Evolutionary conservation across 1,140 invertebrate species (phyloP).

Genomic region (Drosophila repleta): DNA sequence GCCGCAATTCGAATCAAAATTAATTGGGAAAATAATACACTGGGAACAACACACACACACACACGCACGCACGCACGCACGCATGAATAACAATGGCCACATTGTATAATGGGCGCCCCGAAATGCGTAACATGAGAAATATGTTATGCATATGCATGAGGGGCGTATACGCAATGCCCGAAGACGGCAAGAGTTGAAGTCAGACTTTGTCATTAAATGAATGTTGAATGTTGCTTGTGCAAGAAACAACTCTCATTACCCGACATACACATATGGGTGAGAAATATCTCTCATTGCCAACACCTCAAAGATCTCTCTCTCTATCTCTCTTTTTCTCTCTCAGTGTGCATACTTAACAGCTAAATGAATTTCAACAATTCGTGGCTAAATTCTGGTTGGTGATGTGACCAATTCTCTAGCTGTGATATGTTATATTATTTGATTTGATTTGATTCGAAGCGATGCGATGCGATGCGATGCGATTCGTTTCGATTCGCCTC

Average conservation of each 20-base stretch:
- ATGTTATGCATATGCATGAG: neutral
- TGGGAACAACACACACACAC: neutral
- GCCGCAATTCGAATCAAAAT: slow-evolving; percentile 64
- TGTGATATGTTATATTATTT: slow-evolving; percentile 5
- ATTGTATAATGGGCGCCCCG: slow-evolving; percentile 46
- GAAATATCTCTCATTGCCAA: slow-evolving; percentile 1
- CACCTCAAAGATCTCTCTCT: slow-evolving; percentile 15
- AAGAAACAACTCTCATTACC: no score
- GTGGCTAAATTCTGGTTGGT: neutral
- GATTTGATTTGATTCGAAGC: neutral
- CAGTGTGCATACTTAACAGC: no score
- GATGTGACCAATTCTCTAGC: slow-evolving; percentile 1
- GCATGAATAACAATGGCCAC: slow-evolving; percentile 45
- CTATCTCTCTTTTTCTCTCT: neutral
- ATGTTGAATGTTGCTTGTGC: no score
- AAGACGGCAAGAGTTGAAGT: neutral
- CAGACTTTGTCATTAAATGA: no score
- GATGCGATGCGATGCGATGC: no score
- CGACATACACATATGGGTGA: neutral
- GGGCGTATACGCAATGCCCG: slow-evolving; percentile 46
- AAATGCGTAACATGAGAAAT: slow-evolving; percentile 18
- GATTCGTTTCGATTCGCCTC: neutral
- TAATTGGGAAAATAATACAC: slow-evolving; percentile 55
- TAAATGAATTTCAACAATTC: neutral
- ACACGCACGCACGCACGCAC: slow-evolving; percentile 30